Conservation (phyloP, 1,140 invertebrate genomes). For the Ladona fulva region DNA sequence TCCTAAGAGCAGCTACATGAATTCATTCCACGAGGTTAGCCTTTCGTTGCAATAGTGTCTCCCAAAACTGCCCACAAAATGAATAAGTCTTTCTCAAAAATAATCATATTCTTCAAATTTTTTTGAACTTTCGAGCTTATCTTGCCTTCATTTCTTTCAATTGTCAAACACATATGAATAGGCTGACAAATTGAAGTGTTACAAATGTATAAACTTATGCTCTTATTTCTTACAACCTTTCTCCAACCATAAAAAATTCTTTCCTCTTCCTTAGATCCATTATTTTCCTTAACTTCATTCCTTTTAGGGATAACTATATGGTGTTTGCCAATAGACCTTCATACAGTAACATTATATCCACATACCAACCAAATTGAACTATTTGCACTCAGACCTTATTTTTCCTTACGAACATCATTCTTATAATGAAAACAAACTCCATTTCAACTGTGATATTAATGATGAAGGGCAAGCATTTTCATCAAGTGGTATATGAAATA, state of each 20-base stretch:
- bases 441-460: slow-evolving; percentile 9
- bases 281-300: neutral
- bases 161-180: no score
- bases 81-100: no score
- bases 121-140: no score
- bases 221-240: no score
- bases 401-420: neutral
- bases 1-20: neutral
- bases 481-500: neutral
- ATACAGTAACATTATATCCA: neutral
- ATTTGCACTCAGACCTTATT: neutral
- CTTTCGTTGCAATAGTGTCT: neutral
- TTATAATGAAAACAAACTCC: neutral
- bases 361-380: neutral
- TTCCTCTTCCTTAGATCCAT: neutral
- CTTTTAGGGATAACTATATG: neutral
- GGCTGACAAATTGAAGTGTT: no score
- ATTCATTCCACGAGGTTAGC: neutral
- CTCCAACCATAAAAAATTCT: neutral
- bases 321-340: no score
- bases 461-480: neutral
- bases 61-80: no score
- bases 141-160: no score
- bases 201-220: no score
- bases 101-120: no score